A percentile compares a stretch with the other conserved stretches of the same genome.
phyloP scores from a whole-genome alignment of 2,888 invertebrate genomes.

The Melipona bicolor region DNA sequence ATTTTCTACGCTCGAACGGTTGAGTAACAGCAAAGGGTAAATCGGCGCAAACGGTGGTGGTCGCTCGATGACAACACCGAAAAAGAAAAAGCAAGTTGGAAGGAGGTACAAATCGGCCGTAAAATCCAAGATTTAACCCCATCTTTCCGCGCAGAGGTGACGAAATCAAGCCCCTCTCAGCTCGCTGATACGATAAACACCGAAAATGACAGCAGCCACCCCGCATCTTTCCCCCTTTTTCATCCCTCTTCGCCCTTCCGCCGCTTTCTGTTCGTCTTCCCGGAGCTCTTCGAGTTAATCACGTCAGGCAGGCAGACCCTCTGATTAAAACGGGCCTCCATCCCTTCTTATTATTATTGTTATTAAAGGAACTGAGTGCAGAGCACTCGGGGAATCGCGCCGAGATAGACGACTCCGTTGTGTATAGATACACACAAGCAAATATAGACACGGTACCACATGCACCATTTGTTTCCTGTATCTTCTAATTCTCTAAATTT shows the following conservation, averaged over 20 bases:
- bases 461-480: not conserved
- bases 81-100: constrained; percentile 6
- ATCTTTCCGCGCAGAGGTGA: constrained; percentile 43
- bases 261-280: constrained; percentile 42
- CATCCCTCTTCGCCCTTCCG: constrained; percentile 38
- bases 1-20: constrained; percentile 57
- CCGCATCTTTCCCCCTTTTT: constrained; percentile 53
- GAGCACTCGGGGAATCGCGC: constrained; percentile 64
- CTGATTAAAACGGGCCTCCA: constrained; percentile 80
- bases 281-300: constrained; percentile 77
- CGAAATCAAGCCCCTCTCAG: constrained; percentile 63
- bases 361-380: constrained; percentile 73
- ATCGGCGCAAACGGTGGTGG: constrained; percentile 5
- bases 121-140: constrained; percentile 69
- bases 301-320: constrained; percentile 78
- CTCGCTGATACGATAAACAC: constrained; percentile 79
- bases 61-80: not conserved
- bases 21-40: constrained; percentile 52
- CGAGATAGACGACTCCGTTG: constrained; percentile 47
- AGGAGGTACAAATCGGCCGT: constrained; percentile 58
- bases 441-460: not conserved
- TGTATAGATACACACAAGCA: constrained; percentile 11
- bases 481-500: constrained; percentile 72
- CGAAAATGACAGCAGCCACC: constrained; percentile 75
- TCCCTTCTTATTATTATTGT: constrained; percentile 79